phyloP scores from a whole-genome alignment of 2,797 vertebrate genomes.

The Myiotriccus ornatus region DNA sequence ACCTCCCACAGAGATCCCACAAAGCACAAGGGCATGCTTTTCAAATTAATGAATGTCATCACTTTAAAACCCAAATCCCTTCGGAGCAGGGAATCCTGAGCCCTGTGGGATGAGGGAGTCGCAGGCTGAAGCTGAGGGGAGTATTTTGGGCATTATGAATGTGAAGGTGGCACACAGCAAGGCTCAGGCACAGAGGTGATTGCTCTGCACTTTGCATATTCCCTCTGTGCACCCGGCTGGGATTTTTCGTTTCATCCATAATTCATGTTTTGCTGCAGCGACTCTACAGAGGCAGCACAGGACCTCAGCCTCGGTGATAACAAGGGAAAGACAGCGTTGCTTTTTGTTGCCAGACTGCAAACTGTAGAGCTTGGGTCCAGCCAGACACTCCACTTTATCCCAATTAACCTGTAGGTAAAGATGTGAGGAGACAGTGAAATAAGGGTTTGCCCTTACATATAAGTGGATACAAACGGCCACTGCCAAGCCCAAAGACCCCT shows the following conservation, averaged over 20 bases:
- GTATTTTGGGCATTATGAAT: accelerated
- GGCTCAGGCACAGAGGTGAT: neutral
- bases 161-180: neutral
- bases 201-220: constrained; percentile 46
- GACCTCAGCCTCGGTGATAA: neutral
- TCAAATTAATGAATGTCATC: accelerated
- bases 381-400: neutral
- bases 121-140: accelerated
- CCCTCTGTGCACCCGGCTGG: constrained; percentile 31
- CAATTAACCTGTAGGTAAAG: neutral
- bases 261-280: constrained; percentile 51
- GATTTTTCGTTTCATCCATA: constrained; percentile 55
- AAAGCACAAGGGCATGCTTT: neutral
- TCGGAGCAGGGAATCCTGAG: neutral
- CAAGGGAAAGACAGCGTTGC: neutral
- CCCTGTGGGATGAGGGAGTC: neutral
- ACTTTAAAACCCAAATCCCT: neutral
- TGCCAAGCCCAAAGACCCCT: neutral
- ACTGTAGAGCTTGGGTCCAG: neutral
- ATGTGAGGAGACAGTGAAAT: accelerated
- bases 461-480: neutral
- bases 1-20: neutral
- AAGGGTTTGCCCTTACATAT: neutral
- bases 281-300: neutral
- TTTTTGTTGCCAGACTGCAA: neutral